A percentile compares a stretch with the other conserved stretches of the same genome.
Conservation (phyloP, 2,797 vertebrate genomes). For the Myripristis jacobus region DNA sequence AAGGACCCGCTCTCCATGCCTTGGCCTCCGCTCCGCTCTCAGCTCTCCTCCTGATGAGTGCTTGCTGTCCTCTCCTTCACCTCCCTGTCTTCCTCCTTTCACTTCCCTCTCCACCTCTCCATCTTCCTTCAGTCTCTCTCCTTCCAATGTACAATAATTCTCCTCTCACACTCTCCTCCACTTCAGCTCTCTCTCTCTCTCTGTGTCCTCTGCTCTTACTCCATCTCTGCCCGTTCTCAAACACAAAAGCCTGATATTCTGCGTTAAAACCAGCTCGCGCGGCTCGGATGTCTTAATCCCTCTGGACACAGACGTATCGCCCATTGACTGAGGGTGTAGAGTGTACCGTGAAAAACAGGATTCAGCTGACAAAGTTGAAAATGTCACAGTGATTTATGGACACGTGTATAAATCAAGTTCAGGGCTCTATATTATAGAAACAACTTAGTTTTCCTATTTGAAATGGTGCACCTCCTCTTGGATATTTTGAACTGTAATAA, state of each 20-base stretch:
- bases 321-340: slow-evolving; percentile 72
- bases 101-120: slow-evolving; percentile 56
- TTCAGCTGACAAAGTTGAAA: slow-evolving; percentile 79
- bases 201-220: slow-evolving; percentile 14
- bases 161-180: slow-evolving; percentile 31
- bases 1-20: slow-evolving; percentile 78
- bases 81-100: slow-evolving; percentile 66
- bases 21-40: slow-evolving; percentile 69
- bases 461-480: slow-evolving; percentile 58
- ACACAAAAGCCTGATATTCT: slow-evolving; percentile 45
- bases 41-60: slow-evolving; percentile 74
- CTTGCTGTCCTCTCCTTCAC: slow-evolving; percentile 75
- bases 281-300: slow-evolving; percentile 71
- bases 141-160: slow-evolving; percentile 23
- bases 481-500: slow-evolving; percentile 74
- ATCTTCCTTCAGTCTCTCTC: slow-evolving; percentile 47
- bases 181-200: slow-evolving; percentile 37
- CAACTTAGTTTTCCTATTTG: slow-evolving; percentile 69
- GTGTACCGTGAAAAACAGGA: slow-evolving; percentile 76
- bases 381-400: slow-evolving; percentile 78
- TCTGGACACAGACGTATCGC: slow-evolving; percentile 71
- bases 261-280: slow-evolving; percentile 38
- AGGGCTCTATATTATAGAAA: slow-evolving; percentile 62
- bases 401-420: slow-evolving; percentile 72
- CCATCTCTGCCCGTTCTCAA: slow-evolving; percentile 51